Conservation (phyloP, 2,113 vertebrate genomes). For the Origma solitaria region DNA sequence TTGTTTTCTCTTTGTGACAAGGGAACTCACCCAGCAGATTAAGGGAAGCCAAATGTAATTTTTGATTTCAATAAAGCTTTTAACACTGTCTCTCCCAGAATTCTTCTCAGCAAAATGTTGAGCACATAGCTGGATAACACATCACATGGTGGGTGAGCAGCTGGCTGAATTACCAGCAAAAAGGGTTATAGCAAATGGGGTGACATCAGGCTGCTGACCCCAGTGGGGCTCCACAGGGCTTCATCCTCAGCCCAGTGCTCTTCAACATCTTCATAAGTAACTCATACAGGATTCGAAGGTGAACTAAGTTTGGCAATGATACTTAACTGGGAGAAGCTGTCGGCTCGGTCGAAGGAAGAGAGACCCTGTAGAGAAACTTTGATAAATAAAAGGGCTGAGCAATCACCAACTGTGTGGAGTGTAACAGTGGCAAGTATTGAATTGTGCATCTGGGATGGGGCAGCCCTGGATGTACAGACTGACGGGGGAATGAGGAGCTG, state of each 20-base stretch:
- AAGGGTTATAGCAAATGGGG: neutral
- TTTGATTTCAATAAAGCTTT: neutral
- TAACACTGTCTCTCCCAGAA: neutral
- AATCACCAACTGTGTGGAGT: neutral
- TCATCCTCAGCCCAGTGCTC: neutral
- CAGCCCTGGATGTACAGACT: neutral
- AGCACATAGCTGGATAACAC: neutral
- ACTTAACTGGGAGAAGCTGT: neutral
- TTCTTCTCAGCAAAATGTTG: neutral
- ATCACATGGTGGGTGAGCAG: neutral
- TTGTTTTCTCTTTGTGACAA: neutral
- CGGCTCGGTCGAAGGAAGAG: neutral
- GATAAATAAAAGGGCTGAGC: neutral
- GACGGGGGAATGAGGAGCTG: too few species aligned
- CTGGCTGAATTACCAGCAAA: neutral
- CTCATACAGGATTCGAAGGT: accelerated
- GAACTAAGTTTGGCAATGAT: neutral
- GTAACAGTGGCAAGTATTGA: neutral
- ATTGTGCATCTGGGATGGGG: neutral
- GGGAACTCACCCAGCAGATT: neutral
- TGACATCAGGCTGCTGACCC: neutral
- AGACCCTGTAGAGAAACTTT: neutral
- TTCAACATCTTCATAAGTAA: neutral
- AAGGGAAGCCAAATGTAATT: neutral
- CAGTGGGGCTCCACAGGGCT: neutral